Percentiles rank a stretch among this genome's conserved stretches.
Evolutionary conservation across 2,113 vertebrate species (phyloP).

Genomic region (Chascanopsetta lugubris): DNA sequence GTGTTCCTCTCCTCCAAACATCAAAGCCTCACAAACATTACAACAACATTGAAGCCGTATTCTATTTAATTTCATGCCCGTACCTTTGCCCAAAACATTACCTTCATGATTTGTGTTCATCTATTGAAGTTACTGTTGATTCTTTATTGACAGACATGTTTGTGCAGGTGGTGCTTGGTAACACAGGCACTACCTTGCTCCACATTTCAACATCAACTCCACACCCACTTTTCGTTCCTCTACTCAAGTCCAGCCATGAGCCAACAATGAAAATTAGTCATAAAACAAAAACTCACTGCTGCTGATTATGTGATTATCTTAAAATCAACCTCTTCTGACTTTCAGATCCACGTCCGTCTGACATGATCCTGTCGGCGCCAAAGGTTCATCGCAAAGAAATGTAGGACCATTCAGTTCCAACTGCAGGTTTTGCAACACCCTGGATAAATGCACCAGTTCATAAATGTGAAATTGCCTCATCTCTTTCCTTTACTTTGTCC

Average conservation of each 20-base stretch:
- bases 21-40: slow-evolving; percentile 28
- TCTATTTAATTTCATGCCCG: slow-evolving; percentile 16
- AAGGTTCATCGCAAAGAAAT: neutral
- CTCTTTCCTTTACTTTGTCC: slow-evolving; percentile 1
- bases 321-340: neutral
- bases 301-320: neutral
- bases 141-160: slow-evolving; percentile 42
- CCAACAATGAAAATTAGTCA: slow-evolving; percentile 17
- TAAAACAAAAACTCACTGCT: slow-evolving; percentile 17
- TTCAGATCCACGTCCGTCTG: neutral
- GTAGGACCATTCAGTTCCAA: neutral
- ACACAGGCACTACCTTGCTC: slow-evolving; percentile 31
- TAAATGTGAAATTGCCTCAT: neutral
- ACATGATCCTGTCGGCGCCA: neutral
- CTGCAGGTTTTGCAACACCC: neutral
- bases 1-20: slow-evolving; percentile 24
- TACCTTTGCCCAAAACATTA: neutral
- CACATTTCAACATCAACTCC: slow-evolving; percentile 16
- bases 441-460: neutral
- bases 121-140: slow-evolving; percentile 2
- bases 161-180: slow-evolving; percentile 47
- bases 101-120: slow-evolving; percentile 2
- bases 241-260: slow-evolving; percentile 34
- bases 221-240: slow-evolving; percentile 9
- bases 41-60: neutral